Conservation (phyloP, 2,113 vertebrate genomes). For the Pipa parva region DNA sequence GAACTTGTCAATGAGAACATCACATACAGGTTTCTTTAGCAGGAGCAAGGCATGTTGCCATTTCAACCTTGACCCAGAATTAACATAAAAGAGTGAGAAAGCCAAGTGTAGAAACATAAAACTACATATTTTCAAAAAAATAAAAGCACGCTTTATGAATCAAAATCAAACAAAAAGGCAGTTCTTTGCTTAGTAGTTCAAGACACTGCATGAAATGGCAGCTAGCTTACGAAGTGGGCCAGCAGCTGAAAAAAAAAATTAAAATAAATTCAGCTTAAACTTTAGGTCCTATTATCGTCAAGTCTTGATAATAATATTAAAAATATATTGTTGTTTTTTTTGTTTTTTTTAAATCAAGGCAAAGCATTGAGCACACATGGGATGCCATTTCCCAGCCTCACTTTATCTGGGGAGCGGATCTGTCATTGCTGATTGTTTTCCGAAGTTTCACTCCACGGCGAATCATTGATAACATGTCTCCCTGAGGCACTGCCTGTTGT, state of each 20-base stretch:
- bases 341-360: slow-evolving; percentile 5
- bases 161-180: background rate
- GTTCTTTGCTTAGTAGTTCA: background rate
- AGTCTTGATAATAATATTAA: slow-evolving; percentile 19
- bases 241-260: background rate
- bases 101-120: slow-evolving; percentile 2
- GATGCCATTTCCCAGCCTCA: too few species aligned
- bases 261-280: too few species aligned
- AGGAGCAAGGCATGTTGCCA: slow-evolving; percentile 21
- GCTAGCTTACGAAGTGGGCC: background rate
- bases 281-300: slow-evolving; percentile 4
- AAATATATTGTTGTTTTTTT: too few species aligned
- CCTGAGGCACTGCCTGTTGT: background rate
- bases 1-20: background rate
- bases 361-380: background rate
- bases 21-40: background rate
- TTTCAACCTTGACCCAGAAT: background rate
- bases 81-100: background rate
- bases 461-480: slow-evolving; percentile 36
- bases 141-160: slow-evolving; percentile 8
- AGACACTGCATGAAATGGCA: background rate
- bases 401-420: slow-evolving; percentile 29
- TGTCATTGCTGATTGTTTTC: slow-evolving; percentile 32
- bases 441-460: slow-evolving; percentile 25
- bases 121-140: slow-evolving; percentile 8